These are phyloP conservation scores for Cephus cinctus DNA, from an alignment of 1,140 invertebrate genomes.

Conservation along the genomic window DNA sequence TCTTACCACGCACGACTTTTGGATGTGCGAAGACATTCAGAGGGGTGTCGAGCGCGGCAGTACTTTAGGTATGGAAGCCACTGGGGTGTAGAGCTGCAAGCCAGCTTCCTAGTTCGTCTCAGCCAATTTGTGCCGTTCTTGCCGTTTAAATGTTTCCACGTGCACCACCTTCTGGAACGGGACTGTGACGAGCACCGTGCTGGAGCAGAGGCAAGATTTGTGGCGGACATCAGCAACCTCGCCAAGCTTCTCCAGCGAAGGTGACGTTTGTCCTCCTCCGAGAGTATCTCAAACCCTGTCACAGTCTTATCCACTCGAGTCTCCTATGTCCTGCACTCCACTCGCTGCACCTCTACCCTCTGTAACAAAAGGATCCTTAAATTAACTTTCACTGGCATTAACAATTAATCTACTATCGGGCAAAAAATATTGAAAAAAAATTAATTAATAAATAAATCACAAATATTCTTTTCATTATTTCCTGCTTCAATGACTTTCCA, in stretches of 20 bases:
- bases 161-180: no score
- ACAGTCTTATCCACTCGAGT: background rate
- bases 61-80: constrained; percentile 35
- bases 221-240: constrained; percentile 43
- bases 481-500: no score
- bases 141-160: no score
- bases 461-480: no score
- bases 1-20: constrained; percentile 53
- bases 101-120: no score
- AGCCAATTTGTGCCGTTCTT: no score
- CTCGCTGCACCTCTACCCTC: constrained; percentile 18
- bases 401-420: no score
- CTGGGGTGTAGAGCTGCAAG: no score
- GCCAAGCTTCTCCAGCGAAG: constrained; percentile 26
- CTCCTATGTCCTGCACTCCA: constrained; percentile 15
- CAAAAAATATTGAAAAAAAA: no score
- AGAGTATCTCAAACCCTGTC: constrained; percentile 24
- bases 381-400: no score
- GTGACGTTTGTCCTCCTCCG: constrained; percentile 27
- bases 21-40: constrained; percentile 55
- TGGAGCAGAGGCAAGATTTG: constrained; percentile 30
- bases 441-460: no score
- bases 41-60: constrained; percentile 39
- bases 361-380: no score
- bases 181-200: constrained; percentile 37